Conservation (phyloP, 1,140 invertebrate species). For the Caenorhabditis latens region DNA sequence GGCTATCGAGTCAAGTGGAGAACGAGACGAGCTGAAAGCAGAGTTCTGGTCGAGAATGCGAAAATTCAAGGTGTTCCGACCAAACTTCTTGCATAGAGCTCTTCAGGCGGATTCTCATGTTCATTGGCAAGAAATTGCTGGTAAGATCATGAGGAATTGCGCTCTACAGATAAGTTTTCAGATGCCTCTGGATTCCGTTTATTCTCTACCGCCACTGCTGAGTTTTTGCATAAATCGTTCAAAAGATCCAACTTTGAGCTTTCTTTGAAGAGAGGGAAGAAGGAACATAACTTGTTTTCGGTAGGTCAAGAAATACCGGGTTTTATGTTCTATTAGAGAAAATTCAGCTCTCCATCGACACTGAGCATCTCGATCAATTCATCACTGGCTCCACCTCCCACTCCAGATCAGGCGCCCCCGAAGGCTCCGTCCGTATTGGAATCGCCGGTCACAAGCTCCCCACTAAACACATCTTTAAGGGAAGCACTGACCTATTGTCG, state of each 20-base stretch:
- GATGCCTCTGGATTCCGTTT: neutral
- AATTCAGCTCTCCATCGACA: conserved; percentile 37
- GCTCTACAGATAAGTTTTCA: neutral
- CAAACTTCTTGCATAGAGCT: conserved; percentile 59
- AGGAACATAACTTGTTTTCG: conserved; percentile 27
- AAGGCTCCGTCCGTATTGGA: neutral
- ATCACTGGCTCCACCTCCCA: neutral
- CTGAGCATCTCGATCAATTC: conserved; percentile 26
- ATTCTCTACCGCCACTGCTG: conserved; percentile 3
- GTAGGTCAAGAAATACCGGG: neutral
- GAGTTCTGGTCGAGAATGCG: conserved; percentile 59
- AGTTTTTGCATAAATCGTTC: neutral
- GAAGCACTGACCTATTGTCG: conserved; percentile 7
- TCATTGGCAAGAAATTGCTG: conserved; percentile 52
- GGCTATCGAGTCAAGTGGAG: conserved; percentile 41
- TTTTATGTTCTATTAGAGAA: neutral
- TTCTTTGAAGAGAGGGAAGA: conserved; percentile 24
- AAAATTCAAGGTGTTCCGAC: conserved; percentile 61
- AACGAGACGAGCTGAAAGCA: conserved; percentile 56
- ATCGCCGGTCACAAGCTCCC: conserved; percentile 41
- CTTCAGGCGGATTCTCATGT: conserved; percentile 57
- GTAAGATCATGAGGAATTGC: neutral
- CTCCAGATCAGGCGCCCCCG: neutral
- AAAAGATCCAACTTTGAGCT: conserved; percentile 55
- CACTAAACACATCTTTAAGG: conserved; percentile 22